phyloP scores from a whole-genome alignment of 2,888 invertebrate genomes.

The Diarsia brunnea region DNA sequence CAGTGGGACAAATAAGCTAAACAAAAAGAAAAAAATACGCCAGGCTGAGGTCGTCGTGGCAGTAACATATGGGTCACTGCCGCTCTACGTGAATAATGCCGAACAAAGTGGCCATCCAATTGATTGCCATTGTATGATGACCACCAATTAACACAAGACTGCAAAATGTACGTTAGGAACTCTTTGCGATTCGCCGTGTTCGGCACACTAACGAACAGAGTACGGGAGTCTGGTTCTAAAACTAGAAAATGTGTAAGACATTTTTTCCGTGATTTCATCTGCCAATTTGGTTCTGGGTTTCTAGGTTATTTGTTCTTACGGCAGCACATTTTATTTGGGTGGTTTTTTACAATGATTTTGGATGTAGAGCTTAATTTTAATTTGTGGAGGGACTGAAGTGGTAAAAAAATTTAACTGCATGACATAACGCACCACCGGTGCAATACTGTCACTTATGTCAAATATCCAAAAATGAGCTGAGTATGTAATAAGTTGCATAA shows the following conservation, averaged over 20 bases:
- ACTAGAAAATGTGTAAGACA: constrained; percentile 3
- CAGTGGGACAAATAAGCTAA: neutral
- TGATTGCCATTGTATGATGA: constrained; percentile 35
- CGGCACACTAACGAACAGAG: constrained; percentile 63
- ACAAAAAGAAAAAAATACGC: neutral
- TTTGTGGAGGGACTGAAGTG: neutral
- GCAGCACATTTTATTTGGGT: neutral
- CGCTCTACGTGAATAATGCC: neutral
- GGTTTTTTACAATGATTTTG: neutral
- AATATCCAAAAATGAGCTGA: too few species aligned
- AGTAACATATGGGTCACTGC: too few species aligned
- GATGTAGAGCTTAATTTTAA: neutral
- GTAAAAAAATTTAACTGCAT: neutral
- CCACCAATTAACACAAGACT: constrained; percentile 56
- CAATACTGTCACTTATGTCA: too few species aligned
- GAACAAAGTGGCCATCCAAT: constrained; percentile 19
- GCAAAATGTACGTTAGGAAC: constrained; percentile 46
- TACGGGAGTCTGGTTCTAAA: constrained; percentile 24
- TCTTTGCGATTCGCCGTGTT: constrained; percentile 51
- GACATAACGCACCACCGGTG: too few species aligned
- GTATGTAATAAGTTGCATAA: too few species aligned
- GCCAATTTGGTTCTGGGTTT: constrained; percentile 16
- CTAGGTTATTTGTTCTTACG: constrained; percentile 9
- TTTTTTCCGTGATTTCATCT: constrained; percentile 14
- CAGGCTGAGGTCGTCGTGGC: too few species aligned